Evolutionary conservation across 2,888 invertebrate species (phyloP).

Genomic region (Volucella bombylans): DNA sequence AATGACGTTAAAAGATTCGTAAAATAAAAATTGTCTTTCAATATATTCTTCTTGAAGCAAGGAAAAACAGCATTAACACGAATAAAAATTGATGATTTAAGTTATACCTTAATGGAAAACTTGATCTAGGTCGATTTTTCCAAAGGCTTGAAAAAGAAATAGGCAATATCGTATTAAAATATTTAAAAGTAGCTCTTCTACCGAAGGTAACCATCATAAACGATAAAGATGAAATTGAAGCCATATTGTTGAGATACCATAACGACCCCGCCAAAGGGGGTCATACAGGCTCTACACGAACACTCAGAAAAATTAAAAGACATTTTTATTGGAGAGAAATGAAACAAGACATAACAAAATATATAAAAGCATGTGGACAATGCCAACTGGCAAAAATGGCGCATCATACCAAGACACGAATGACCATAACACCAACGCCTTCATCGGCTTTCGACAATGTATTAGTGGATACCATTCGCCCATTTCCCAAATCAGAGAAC

Average conservation of each 20-base stretch:
- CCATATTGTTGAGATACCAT: slow-evolving; percentile 11
- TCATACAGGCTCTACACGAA: slow-evolving; percentile 17
- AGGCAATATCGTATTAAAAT: slow-evolving; percentile 35
- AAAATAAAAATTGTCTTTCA: slow-evolving; percentile 24
- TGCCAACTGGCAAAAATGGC: no score
- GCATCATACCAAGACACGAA: neutral
- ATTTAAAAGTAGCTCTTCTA: slow-evolving; percentile 45
- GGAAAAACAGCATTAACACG: slow-evolving; percentile 16
- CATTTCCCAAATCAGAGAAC: no score
- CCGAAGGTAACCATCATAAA: slow-evolving; percentile 29
- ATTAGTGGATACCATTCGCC: no score
- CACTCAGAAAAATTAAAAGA: slow-evolving; percentile 39
- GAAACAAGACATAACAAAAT: slow-evolving; percentile 26
- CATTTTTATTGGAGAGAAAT: slow-evolving; percentile 44
- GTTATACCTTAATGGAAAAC: slow-evolving; percentile 43
- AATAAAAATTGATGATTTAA: slow-evolving; percentile 38
- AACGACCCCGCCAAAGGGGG: slow-evolving; percentile 10
- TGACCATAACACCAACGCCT: no score
- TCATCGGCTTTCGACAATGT: slow-evolving; percentile 10
- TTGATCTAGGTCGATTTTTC: slow-evolving; percentile 37
- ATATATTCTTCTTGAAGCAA: neutral
- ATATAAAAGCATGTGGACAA: slow-evolving; percentile 38
- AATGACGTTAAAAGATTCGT: slow-evolving; percentile 23
- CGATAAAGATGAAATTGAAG: slow-evolving; percentile 22
- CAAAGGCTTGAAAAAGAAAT: slow-evolving; percentile 31